These are phyloP conservation scores for Pandemis heparana DNA, from an alignment of 2,888 invertebrate species.

Conservation along the genomic window DNA sequence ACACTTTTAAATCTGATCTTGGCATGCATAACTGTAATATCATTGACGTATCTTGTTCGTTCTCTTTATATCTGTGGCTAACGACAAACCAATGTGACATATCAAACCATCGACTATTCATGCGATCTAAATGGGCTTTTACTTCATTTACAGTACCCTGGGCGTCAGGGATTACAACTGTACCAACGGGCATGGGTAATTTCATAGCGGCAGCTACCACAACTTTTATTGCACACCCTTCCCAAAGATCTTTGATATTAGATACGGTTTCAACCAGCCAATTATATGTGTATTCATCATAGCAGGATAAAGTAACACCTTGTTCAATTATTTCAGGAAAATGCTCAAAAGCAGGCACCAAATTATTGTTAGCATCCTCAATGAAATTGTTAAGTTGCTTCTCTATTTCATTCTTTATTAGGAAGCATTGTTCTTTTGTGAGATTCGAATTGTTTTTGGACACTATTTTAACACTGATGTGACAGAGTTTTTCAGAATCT, in stretches of 20 bases:
- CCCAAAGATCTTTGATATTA: slow-evolving; percentile 1
- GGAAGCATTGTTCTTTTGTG: slow-evolving; percentile 2
- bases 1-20: slow-evolving; percentile 1
- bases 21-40: slow-evolving; percentile 6
- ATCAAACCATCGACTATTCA: slow-evolving; percentile 21
- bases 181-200: neutral
- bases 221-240: slow-evolving; percentile 16
- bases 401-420: slow-evolving; percentile 13
- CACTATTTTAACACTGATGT: slow-evolving; percentile 3
- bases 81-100: slow-evolving; percentile 6
- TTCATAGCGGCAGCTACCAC: neutral
- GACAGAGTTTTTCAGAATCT: neutral
- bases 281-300: slow-evolving; percentile 12
- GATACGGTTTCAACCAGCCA: slow-evolving; percentile 5
- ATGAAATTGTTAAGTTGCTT: slow-evolving; percentile 4
- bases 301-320: slow-evolving; percentile 7
- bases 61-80: neutral
- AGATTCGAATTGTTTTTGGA: neutral
- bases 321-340: neutral
- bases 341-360: slow-evolving; percentile 8
- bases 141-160: neutral
- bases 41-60: neutral
- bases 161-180: slow-evolving; percentile 2
- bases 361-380: neutral
- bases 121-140: slow-evolving; percentile 12